Percentiles rank a stretch among this genome's conserved stretches.
phyloP scores from a whole-genome alignment of 2,888 invertebrate species.

The Acleris holmiana region DNA sequence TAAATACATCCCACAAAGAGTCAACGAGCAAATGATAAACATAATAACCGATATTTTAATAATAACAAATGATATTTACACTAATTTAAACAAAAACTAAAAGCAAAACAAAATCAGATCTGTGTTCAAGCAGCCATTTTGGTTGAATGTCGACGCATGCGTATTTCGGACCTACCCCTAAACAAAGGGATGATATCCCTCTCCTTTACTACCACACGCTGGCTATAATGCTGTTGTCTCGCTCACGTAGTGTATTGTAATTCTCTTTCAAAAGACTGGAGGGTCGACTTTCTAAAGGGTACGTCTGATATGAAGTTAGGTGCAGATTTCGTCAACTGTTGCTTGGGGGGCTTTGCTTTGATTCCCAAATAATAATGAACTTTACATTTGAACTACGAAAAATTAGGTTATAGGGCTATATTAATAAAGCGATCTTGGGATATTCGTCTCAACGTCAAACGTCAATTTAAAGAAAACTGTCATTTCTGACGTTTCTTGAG shows the following conservation, averaged over 20 bases:
- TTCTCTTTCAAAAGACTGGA: constrained; percentile 60
- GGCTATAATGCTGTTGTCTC: constrained; percentile 45
- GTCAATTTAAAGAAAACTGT: too few relatives aligned
- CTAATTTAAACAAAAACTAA: constrained; percentile 31
- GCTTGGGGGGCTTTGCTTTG: constrained; percentile 4
- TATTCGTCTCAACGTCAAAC: too few relatives aligned
- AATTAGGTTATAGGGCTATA: neutral
- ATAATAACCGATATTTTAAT: neutral
- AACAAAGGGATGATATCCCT: constrained; percentile 59
- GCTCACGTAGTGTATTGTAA: constrained; percentile 56
- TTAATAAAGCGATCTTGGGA: too few relatives aligned
- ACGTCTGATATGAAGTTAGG: constrained; percentile 61
- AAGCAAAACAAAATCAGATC: constrained; percentile 53
- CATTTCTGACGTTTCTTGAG: too few relatives aligned
- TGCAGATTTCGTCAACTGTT: constrained; percentile 39
- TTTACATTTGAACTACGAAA: neutral
- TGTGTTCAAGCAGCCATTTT: constrained; percentile 76
- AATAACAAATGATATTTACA: neutral
- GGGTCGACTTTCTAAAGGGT: constrained; percentile 67
- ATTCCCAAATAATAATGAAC: neutral
- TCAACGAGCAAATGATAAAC: neutral
- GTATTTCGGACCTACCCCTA: constrained; percentile 57
- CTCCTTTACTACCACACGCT: constrained; percentile 50
- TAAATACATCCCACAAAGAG: too few relatives aligned
- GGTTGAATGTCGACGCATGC: constrained; percentile 68